phyloP scores from a whole-genome alignment of 2,797 vertebrate genomes.

The Eutrigla gurnardus region DNA sequence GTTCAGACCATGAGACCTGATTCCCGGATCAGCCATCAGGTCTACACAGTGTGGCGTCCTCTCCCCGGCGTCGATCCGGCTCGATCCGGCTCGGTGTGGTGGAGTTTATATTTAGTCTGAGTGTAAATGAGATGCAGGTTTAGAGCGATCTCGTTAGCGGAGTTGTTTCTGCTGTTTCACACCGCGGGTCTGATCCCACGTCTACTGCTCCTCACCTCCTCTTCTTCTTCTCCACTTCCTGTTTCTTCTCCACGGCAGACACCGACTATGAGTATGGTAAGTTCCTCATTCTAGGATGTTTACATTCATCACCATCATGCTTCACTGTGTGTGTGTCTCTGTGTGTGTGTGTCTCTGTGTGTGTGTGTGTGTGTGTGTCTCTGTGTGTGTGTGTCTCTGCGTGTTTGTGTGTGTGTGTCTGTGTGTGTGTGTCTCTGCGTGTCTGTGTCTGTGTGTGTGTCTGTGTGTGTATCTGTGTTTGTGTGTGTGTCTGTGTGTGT shows the following conservation, averaged over 20 bases:
- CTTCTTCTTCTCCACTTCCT: conserved; percentile 9
- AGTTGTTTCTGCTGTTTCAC: conserved; percentile 16
- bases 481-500: too few relatives aligned
- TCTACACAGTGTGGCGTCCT: background rate
- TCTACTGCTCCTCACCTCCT: too few relatives aligned
- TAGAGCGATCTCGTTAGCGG: background rate
- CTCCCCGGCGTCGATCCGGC: background rate
- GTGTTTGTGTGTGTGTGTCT: too few relatives aligned
- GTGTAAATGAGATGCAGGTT: conserved; percentile 23
- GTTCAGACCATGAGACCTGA: too few relatives aligned
- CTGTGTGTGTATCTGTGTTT: too few relatives aligned
- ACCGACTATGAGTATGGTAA: conserved; percentile 73
- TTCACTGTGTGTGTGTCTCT: background rate
- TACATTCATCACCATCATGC: background rate
- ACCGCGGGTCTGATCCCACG: background rate
- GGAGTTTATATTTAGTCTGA: conserved; percentile 14
- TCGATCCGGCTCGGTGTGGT: background rate
- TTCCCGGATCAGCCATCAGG: background rate
- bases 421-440: too few relatives aligned
- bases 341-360: background rate
- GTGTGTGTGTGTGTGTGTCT: too few relatives aligned
- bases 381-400: too few relatives aligned
- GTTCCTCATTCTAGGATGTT: background rate
- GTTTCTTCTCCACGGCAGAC: conserved; percentile 40
- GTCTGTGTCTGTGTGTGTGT: too few relatives aligned